Conservation (phyloP, 1,140 invertebrate species). For the Tribolium madens region DNA sequence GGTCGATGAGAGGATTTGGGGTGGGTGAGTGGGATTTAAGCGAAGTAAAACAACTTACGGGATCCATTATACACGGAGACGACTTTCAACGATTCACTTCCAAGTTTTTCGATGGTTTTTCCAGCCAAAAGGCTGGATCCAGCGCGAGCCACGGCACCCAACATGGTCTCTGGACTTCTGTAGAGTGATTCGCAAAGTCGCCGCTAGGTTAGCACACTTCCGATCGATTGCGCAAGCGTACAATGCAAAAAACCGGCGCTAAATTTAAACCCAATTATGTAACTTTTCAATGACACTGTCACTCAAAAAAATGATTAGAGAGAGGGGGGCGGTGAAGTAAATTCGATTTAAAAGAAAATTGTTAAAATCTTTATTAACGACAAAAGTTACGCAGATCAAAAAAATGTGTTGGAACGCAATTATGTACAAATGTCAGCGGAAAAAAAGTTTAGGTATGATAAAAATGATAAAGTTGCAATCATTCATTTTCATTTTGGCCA, state of each 20-base stretch:
- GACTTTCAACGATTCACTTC: slow-evolving; percentile 61
- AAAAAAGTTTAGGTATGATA: background rate
- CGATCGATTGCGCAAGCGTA: background rate
- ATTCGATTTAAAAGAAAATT: slow-evolving; percentile 3
- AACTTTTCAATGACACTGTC: background rate
- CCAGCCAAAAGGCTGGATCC: slow-evolving; percentile 64
- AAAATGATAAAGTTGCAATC: slow-evolving; percentile 5
- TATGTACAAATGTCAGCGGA: slow-evolving; percentile 22
- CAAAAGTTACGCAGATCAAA: slow-evolving; percentile 31
- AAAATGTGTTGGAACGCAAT: slow-evolving; percentile 22
- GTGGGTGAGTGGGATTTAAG: background rate
- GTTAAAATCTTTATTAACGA: slow-evolving; percentile 38
- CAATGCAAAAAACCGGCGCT: background rate
- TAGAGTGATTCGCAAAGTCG: slow-evolving; percentile 1
- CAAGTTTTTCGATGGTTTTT: slow-evolving; percentile 64
- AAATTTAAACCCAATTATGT: background rate
- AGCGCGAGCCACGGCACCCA: slow-evolving; percentile 64
- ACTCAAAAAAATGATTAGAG: background rate
- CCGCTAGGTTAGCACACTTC: slow-evolving; percentile 1
- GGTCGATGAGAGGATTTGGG: background rate
- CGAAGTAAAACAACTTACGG: slow-evolving; percentile 53
- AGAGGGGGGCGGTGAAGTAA: no score
- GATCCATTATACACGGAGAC: slow-evolving; percentile 56
- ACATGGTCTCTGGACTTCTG: slow-evolving; percentile 58
- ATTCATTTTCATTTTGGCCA: slow-evolving; percentile 42